Evolutionary conservation across 2,797 vertebrate genomes (phyloP).

Genomic region (Chaunax sp.): DNA sequence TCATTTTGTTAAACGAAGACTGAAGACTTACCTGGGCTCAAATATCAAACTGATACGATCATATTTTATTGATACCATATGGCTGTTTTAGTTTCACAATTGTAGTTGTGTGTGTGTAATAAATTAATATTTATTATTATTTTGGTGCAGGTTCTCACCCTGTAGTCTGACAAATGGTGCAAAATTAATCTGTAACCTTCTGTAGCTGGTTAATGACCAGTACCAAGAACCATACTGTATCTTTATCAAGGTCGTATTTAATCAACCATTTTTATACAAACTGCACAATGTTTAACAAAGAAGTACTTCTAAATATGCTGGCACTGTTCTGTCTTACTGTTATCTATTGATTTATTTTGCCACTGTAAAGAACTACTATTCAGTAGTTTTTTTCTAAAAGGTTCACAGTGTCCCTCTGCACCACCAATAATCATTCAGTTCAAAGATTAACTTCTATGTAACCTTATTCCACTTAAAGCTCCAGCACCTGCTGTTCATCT

Average conservation of each 20-base stretch:
- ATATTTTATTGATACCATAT: too few relatives aligned
- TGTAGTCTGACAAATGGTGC: neutral
- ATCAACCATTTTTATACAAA: neutral
- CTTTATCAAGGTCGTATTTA: neutral
- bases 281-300: conserved; percentile 1
- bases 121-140: too few relatives aligned
- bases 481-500: conserved; percentile 30
- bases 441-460: neutral
- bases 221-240: neutral
- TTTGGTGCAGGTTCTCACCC: neutral
- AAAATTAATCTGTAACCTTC: neutral
- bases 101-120: too few relatives aligned
- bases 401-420: too few relatives aligned
- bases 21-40: too few relatives aligned
- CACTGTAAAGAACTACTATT: neutral
- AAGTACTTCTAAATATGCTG: neutral
- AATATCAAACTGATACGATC: too few relatives aligned
- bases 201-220: neutral
- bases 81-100: too few relatives aligned
- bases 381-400: neutral
- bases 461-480: neutral
- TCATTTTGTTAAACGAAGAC: too few relatives aligned
- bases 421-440: too few relatives aligned
- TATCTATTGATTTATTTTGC: neutral
- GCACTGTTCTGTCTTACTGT: too few relatives aligned